Conservation (phyloP, 2,888 invertebrate species). For the Emmelina monodactyla region DNA sequence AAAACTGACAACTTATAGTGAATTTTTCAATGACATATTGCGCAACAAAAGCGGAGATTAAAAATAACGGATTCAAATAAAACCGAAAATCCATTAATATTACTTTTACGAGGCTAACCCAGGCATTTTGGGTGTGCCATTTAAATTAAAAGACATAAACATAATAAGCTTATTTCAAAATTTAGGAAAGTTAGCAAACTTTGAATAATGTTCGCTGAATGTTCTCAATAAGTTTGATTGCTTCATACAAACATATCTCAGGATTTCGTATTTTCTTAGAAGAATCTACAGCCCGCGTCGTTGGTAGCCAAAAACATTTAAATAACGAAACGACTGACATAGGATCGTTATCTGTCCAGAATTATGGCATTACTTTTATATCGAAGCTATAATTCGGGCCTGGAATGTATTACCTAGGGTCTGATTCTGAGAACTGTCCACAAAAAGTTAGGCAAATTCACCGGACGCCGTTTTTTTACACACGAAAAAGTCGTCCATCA, state of each 20-base stretch:
- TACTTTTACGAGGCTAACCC: too few relatives aligned
- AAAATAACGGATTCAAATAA: constrained; percentile 1
- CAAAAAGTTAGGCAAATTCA: constrained; percentile 64
- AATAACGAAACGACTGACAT: background rate
- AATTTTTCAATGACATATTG: constrained; percentile 36
- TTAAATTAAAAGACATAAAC: too few relatives aligned
- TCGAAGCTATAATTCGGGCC: constrained; percentile 35
- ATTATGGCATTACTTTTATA: constrained; percentile 52
- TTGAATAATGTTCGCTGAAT: too few relatives aligned
- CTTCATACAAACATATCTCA: too few relatives aligned
- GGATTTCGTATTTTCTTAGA: background rate
- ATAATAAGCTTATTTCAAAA: too few relatives aligned
- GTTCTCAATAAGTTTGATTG: too few relatives aligned
- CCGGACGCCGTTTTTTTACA: constrained; percentile 50
- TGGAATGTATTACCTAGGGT: constrained; percentile 46
- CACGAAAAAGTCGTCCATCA: constrained; percentile 59
- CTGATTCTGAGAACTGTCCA: constrained; percentile 41
- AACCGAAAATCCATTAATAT: too few relatives aligned
- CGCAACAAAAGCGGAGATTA: constrained; percentile 5
- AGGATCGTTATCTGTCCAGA: constrained; percentile 45
- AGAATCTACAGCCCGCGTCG: background rate
- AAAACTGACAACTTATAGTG: background rate
- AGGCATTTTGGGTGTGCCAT: too few relatives aligned
- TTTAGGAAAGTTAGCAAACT: too few relatives aligned
- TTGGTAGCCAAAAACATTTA: background rate